Evolutionary conservation across 1,140 invertebrate species (phyloP), one percentile per base, ranked within the genome.

Genomic region (Nylanderia fulva): DNA sequence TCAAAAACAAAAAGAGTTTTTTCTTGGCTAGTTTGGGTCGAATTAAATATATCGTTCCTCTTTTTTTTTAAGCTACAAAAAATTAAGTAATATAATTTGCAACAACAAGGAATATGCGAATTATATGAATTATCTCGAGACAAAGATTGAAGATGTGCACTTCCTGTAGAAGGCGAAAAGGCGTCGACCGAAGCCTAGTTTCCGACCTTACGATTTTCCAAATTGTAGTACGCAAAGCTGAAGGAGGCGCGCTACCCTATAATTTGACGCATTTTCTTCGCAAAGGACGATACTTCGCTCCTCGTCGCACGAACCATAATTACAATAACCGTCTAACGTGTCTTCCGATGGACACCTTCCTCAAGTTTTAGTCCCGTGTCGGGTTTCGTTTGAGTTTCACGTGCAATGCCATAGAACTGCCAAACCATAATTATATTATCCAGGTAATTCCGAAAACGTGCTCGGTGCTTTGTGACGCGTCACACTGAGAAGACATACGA

Each of bases 201-300:
- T 82, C 66, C 66, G 71, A 61, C 52, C n/a, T n/a, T n/a, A n/a
- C 77, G 77, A 82, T 82, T 82, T 82, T 71, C 77, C 66, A 82
- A 82, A 82, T 82, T 82, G 77, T 24, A 72, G 77, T 36, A 56
- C 77, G 64, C 64, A 29, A 58, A 58, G 77, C 48, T 69, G 39
- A 82, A 71, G 66, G n/a, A 82, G 52, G 18, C 36, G 52, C 9
- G 36, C 52, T 82, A 58, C 66, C 66, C 77, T 82, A 39, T 82
- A 82, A 82, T 82, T 82, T 82, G 58, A 58, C 66, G 66, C 77
- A 45, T 82, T 82, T 82, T 72, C 77, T 82, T 72, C n/a, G 77
- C 77, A 60, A 58, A 72, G 54, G 39, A 82, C 77, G 64, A 71
- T 36, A 82, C 77, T 82, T 82, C 52, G 60, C 61, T 79, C 21